Base-by-base conservation (phyloP, 2,113 vertebrate species). In the Carettochelys insculpta region DNA sequence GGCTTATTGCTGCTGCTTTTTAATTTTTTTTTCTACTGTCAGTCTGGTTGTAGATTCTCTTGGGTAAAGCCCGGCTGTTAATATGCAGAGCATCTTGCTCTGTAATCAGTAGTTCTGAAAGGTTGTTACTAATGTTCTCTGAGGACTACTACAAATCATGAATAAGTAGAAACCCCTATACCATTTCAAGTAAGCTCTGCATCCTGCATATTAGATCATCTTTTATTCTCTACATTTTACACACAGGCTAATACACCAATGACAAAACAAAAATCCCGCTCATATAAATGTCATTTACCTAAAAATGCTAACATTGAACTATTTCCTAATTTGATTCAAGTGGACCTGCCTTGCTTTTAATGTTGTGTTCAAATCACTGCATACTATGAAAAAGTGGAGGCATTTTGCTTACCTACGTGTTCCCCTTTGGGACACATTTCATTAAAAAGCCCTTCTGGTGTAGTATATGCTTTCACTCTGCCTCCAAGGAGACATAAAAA, bases 81-180 rank as follows among this genome's bases (percentile, higher is more conserved):
- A 97, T 96, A 98, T 98, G 97, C 98, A 97, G 86, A 97, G 91
- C 96, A 77, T 96, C 92, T 95, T 95, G 77, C 91, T 96, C 90
- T 97, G 95, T 96, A 98, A 98, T 98, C 98, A 98, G 97, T 96
- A 92, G 94, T 96, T 97, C 94, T 97, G 96, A 98, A 98, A 98
- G 96, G 91, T 95, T 98, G 95, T 97, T 98, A 96, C 95, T 97
- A 97, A 97, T 96, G 93, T 96, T 98, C 97, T 98, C 96, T 4
- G 94, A 97, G 96, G 97, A 96, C 85, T 73, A 41, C 81, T 92
- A 94, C 93, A 97, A 96, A 97, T 97, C 97, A 97, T 95, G 94
- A 98, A 96, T 97, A 97, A 96, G 95, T 91, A 98, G 96, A 29
- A 96, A 96, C 95, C n/a, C 91, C 91, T 94, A 83, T 65, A 77